Percentiles rank a stretch among this genome's conserved stretches.
phyloP scores from a whole-genome alignment of 2,113 vertebrate species.

The Charadrius vociferus region DNA sequence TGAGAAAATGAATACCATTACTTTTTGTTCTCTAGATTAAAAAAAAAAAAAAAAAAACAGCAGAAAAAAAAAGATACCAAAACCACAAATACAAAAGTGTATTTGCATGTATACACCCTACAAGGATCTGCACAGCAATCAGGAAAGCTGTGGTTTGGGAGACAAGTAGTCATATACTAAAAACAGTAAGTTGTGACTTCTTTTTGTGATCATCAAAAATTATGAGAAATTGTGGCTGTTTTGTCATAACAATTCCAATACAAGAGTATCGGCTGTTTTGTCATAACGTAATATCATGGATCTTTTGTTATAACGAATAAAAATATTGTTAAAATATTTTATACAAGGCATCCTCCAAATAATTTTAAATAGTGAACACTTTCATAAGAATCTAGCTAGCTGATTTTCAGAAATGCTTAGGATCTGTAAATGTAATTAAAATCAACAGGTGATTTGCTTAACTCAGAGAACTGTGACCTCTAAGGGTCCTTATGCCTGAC shows the following conservation, averaged over 20 bases:
- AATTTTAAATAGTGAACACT: background rate
- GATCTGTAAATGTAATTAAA: background rate
- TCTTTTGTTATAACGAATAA: background rate
- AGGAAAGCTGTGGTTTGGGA: background rate
- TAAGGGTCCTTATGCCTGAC: background rate
- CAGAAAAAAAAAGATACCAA: background rate
- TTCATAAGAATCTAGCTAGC: background rate
- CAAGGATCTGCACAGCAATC: background rate
- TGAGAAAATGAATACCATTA: background rate
- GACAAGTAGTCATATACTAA: background rate
- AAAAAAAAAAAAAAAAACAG: no score
- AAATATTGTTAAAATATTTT: background rate
- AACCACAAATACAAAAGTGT: background rate
- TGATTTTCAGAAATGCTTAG: background rate
- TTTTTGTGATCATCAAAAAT: background rate
- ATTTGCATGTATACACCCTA: background rate
- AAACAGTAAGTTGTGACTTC: background rate
- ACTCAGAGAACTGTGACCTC: background rate
- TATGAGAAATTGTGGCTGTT: background rate
- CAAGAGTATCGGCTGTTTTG: background rate
- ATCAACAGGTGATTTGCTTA: background rate
- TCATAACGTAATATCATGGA: background rate
- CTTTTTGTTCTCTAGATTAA: background rate
- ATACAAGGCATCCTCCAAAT: background rate
- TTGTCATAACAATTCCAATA: background rate